A percentile compares a stretch with the other conserved stretches of the same genome.
Evolutionary conservation across 1,140 invertebrate genomes (phyloP).

Genomic region (Trichogramma pretiosum): DNA sequence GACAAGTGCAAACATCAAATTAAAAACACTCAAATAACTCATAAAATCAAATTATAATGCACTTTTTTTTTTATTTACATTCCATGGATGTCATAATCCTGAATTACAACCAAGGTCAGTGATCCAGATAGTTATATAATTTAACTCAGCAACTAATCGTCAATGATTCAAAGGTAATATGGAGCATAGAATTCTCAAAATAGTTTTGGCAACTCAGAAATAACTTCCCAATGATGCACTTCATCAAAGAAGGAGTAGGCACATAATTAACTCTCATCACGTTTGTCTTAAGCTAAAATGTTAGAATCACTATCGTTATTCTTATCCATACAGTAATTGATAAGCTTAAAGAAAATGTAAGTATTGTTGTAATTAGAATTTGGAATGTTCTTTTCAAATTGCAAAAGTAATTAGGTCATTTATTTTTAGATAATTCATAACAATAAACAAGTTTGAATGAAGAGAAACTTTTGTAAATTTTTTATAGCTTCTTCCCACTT

Average conservation of each 20-base stretch:
- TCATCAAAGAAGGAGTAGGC: conserved; percentile 13
- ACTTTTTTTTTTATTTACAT: conserved; percentile 32
- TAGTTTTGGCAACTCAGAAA: conserved; percentile 27
- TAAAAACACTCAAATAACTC: too few species aligned
- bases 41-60: too few species aligned
- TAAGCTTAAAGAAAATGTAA: too few species aligned
- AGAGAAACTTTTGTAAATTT: too few species aligned
- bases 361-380: too few species aligned
- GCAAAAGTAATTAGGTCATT: too few species aligned
- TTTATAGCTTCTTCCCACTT: too few species aligned
- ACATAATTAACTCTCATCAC: background rate
- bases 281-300: conserved; percentile 8
- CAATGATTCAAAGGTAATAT: conserved; percentile 32
- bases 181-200: conserved; percentile 35
- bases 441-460: too few species aligned
- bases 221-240: conserved; percentile 1
- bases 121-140: conserved; percentile 33
- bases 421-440: too few species aligned
- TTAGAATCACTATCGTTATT: conserved; percentile 9
- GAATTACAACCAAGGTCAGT: conserved; percentile 24
- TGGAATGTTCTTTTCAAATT: too few species aligned
- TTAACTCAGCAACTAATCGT: conserved; percentile 24
- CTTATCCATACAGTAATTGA: too few species aligned
- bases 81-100: conserved; percentile 26
- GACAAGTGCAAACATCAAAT: conserved; percentile 13